Evolutionary conservation across 2,888 invertebrate species (phyloP), one percentile per base, ranked within the genome.

Genomic region (Sminthurides aquaticus): DNA sequence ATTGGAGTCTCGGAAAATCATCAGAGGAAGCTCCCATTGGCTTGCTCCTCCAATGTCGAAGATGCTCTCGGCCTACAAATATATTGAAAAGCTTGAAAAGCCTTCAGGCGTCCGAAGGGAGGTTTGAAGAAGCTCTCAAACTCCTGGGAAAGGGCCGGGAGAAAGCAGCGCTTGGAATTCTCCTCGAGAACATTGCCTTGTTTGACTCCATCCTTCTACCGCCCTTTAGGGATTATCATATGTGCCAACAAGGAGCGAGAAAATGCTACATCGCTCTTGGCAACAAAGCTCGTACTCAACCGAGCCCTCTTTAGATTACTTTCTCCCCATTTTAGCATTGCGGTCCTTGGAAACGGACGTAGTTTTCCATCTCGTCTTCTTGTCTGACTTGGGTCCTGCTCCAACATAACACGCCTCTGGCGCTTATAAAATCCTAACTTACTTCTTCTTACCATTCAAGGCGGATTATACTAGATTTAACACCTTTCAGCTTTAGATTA

Each of bases 181-280:
- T 74, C 2, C 55, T 70, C 48, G 68, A 74, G 65, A 69, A 71
- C 55, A 67, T 74, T 25, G 48, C 63, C 18, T 65, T 73, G n/a
- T 68, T 74, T 57, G 74, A 73, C 60, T 60, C 68, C 57, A 86
- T 85, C 1, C 78, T 90, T 54, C 83, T 83, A 1, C 85, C 88
- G 5, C 90, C 90, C 0, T 88, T 88, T 74, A 83, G 82, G 67
- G 90, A 89, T 71, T 89, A 86, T 77, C 86, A 88, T 75, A 81
- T 88, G 58, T 88, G 87, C 76, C 87, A 88, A 67, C 87, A 90
- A 77, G 84, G 85, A 60, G 79, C 87, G 18, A 82, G 87, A 71
- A 82, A 85, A 59, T 87, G 87, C 72, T 83, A 86, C 79, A 79
- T 90, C 2, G 81, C 86, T 63, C 79, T 84, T 70, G 90, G 89